Evolutionary conservation across 2,797 vertebrate species (phyloP).

Genomic region (Hyperoplus lanceolatus): DNA sequence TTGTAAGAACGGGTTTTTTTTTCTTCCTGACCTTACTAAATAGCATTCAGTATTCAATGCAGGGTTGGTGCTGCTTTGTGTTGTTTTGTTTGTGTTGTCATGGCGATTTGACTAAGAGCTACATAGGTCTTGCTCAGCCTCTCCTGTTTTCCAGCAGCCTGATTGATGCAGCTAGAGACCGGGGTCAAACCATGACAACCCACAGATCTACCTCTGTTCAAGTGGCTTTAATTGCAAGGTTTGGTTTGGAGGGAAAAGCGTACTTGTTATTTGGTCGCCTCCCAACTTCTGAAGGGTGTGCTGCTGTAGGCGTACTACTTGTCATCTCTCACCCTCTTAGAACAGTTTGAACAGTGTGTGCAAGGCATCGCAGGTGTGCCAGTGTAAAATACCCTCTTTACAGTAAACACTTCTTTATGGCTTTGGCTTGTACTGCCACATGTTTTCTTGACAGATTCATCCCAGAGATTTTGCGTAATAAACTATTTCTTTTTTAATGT

Average conservation of each 20-base stretch:
- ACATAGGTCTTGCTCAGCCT: constrained; percentile 59
- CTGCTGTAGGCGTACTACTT: neutral
- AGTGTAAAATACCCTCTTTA: neutral
- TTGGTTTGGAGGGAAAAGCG: constrained; percentile 63
- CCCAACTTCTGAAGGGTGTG: constrained; percentile 1
- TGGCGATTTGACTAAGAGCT: constrained; percentile 71
- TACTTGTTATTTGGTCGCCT: constrained; percentile 23
- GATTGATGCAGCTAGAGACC: constrained; percentile 60
- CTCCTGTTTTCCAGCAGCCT: constrained; percentile 62
- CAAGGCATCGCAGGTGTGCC: constrained; percentile 45
- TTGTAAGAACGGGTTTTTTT: constrained; percentile 40
- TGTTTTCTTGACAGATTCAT: constrained; percentile 17
- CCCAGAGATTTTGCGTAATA: constrained; percentile 10
- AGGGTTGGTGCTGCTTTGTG: constrained; percentile 61
- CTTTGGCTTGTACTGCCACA: constrained; percentile 3
- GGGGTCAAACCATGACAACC: constrained; percentile 77
- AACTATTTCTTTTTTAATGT: constrained; percentile 21
- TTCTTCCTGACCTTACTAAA: constrained; percentile 64
- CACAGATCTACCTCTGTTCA: constrained; percentile 56
- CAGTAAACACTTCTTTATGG: constrained; percentile 23
- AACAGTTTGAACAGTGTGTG: constrained; percentile 15
- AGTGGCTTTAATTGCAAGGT: constrained; percentile 65
- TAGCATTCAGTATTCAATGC: constrained; percentile 66
- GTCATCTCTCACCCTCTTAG: neutral
- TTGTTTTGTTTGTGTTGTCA: constrained; percentile 83